These are phyloP conservation scores for Hemitrygon akajei DNA, from an alignment of 2,797 vertebrate species.

Conservation along the genomic window DNA sequence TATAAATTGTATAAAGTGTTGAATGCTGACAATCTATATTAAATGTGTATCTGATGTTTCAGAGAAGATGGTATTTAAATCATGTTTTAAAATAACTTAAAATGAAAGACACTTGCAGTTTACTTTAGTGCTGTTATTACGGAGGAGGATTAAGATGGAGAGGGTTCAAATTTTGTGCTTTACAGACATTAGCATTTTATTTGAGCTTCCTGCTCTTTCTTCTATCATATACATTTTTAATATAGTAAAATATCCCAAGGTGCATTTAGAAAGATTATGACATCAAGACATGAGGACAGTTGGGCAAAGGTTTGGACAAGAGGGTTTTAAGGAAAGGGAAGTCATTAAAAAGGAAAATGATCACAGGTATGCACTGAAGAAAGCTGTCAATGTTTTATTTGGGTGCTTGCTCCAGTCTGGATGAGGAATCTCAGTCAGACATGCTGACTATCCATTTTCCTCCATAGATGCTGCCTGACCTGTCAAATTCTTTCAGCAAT, in stretches of 20 bases:
- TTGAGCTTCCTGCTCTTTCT: neutral
- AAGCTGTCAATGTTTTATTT: no score
- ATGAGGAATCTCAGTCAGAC: no score
- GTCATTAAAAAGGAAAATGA: no score
- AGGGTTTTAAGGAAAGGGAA: neutral
- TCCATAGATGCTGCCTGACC: no score
- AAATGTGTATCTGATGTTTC: neutral
- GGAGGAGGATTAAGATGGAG: neutral
- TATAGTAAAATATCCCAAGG: no score
- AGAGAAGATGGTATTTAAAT: neutral
- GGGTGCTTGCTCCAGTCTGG: no score
- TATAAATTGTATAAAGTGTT: neutral
- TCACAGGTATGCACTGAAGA: neutral
- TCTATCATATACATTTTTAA: no score
- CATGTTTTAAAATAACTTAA: neutral
- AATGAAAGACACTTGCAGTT: neutral
- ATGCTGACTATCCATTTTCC: no score
- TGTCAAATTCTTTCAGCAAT: no score
- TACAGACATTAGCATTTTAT: neutral
- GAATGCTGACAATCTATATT: neutral
- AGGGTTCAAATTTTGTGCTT: neutral
- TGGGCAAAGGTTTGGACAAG: neutral
- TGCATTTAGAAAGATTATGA: no score
- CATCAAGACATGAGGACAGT: neutral
- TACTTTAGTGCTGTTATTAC: neutral